A percentile compares a stretch with the other conserved stretches of the same genome.
These are phyloP conservation scores for Limanda limanda DNA, from an alignment of 2,113 vertebrate species.

Conservation along the genomic window DNA sequence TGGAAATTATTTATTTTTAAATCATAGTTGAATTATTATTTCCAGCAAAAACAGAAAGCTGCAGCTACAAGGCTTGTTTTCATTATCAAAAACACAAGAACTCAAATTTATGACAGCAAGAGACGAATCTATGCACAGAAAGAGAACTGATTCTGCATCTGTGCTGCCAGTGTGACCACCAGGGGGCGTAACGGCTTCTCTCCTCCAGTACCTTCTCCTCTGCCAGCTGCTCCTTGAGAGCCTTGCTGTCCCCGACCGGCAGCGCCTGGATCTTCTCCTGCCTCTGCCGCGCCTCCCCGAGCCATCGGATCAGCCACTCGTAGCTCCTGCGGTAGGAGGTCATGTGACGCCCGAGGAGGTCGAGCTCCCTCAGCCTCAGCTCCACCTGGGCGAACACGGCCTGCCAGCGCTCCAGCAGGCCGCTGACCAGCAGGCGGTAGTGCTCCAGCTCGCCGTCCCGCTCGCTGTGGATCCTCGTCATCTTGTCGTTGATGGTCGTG, in stretches of 20 bases:
- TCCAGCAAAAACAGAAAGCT: not conserved
- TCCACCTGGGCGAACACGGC: conserved; percentile 88
- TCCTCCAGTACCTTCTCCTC: conserved; percentile 88
- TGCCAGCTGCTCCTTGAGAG: conserved; percentile 87
- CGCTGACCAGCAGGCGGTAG: conserved; percentile 83
- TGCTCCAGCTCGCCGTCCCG: conserved; percentile 91
- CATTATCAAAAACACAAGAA: not conserved
- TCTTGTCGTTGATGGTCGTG: conserved; percentile 83
- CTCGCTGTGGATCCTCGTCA: conserved; percentile 89
- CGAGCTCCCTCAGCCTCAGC: conserved; percentile 88
- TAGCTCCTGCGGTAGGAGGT: conserved; percentile 87
- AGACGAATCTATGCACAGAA: not conserved
- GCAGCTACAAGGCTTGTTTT: not conserved
- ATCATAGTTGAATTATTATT: not conserved
- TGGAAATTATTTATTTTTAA: no score
- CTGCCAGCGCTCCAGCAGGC: conserved; percentile 93
- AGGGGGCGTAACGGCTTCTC: not conserved
- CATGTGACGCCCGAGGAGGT: conserved; percentile 89
- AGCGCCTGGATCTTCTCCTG: conserved; percentile 91
- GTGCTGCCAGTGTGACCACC: not conserved
- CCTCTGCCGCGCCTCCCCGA: conserved; percentile 83
- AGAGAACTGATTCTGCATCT: not conserved
- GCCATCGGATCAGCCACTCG: conserved; percentile 87
- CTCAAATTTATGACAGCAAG: no score
- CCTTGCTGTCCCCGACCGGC: conserved; percentile 80